A percentile compares a stretch with the other conserved stretches of the same genome.
Conservation (phyloP, 1,140 invertebrate species). For the Bombus sylvicola region DNA sequence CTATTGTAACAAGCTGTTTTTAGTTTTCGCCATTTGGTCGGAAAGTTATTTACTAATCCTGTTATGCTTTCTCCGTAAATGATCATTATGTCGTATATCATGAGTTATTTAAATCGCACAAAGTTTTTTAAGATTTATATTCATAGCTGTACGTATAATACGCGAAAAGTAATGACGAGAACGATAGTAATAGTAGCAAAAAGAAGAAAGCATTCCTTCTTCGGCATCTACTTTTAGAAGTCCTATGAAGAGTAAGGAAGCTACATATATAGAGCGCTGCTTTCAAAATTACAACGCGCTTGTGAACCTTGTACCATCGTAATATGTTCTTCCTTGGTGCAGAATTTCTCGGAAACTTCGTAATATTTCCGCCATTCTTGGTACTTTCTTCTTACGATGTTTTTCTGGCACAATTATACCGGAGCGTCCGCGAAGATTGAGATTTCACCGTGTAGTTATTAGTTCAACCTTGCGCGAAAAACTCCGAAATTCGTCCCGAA, state of each 20-base stretch:
- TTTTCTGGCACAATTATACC: slow-evolving; percentile 5
- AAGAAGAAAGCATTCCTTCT: neutral
- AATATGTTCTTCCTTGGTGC: neutral
- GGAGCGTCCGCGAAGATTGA: neutral
- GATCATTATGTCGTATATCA: neutral
- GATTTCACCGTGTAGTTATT: neutral
- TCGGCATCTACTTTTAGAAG: neutral
- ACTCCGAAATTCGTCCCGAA: neutral
- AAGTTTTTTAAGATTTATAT: neutral
- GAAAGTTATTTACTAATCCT: neutral
- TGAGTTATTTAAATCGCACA: neutral
- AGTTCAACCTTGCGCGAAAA: too few relatives aligned
- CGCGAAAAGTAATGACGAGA: neutral
- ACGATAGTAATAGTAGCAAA: neutral
- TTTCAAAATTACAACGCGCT: slow-evolving; percentile 22
- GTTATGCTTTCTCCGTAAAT: neutral
- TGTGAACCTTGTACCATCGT: neutral
- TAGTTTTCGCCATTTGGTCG: neutral
- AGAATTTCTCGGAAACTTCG: neutral
- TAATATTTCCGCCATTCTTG: neutral
- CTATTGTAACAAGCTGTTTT: neutral
- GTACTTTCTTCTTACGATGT: too few relatives aligned
- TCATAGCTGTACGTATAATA: too few relatives aligned
- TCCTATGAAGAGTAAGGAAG: neutral
- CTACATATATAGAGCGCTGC: neutral